phyloP scores from a whole-genome alignment of 2,113 vertebrate species.

The Aleadryas rufinucha region DNA sequence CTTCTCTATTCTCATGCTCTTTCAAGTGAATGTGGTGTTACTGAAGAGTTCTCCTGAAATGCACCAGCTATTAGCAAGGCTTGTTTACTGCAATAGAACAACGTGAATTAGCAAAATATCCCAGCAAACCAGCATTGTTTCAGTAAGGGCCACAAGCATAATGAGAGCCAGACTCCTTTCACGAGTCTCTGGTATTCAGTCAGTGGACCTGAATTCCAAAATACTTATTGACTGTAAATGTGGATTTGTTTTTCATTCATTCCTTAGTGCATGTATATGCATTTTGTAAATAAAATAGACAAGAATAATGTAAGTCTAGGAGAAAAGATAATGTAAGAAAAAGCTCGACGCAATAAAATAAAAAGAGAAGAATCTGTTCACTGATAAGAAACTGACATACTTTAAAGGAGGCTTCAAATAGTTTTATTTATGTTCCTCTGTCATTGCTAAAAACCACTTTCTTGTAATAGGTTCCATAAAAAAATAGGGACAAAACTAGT shows the following conservation, averaged over 20 bases:
- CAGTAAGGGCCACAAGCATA: neutral
- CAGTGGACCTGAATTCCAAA: neutral
- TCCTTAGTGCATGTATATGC: rapidly evolving
- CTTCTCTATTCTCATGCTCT: neutral
- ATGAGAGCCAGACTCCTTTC: neutral
- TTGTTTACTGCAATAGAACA: neutral
- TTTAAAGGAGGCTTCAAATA: neutral
- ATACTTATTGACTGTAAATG: neutral
- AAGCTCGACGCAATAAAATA: neutral
- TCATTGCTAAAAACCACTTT: neutral
- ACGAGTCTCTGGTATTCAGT: neutral
- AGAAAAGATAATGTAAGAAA: neutral
- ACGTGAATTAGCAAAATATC: neutral
- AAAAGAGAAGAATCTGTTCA: neutral
- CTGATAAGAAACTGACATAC: neutral
- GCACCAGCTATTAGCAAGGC: neutral
- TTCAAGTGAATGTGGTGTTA: neutral
- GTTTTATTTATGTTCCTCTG: neutral
- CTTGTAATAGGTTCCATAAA: neutral
- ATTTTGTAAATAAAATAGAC: neutral
- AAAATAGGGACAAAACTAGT: neutral
- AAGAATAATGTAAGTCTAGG: neutral
- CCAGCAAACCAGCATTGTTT: neutral
- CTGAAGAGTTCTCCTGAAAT: neutral
- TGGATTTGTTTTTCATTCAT: neutral